phyloP scores from a whole-genome alignment of 2,113 vertebrate genomes.

The Nothoprocta pentlandii region DNA sequence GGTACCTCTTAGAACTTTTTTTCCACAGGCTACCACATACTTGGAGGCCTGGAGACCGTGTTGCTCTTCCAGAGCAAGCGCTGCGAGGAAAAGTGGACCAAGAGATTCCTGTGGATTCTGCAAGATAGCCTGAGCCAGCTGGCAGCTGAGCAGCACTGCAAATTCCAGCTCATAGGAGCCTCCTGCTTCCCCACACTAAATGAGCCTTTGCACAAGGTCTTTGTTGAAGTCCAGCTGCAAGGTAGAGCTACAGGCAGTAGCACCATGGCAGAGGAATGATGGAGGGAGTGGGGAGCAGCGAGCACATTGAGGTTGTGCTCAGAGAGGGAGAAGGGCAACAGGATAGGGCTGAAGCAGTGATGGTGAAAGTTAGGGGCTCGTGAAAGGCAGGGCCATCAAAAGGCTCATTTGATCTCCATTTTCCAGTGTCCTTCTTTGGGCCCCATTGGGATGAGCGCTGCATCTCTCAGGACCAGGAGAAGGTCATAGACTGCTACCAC shows the following conservation, averaged over 20 bases:
- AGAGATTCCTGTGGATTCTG: neutral
- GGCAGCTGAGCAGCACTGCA: neutral
- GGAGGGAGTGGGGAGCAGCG: neutral
- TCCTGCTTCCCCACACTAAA: neutral
- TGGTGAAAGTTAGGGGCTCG: neutral
- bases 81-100: neutral
- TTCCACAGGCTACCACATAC: slow-evolving; percentile 8
- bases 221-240: neutral
- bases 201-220: neutral
- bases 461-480: neutral
- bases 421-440: neutral
- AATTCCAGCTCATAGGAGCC: neutral
- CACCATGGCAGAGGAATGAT: neutral
- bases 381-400: neutral
- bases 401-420: neutral
- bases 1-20: neutral
- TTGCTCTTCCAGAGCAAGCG: slow-evolving; percentile 13
- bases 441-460: neutral
- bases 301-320: neutral
- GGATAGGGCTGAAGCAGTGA: neutral
- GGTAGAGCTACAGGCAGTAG: neutral
- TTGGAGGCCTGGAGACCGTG: neutral
- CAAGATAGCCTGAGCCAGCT: neutral
- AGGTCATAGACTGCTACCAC: neutral
- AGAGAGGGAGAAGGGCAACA: neutral